These are phyloP conservation scores for Microhierax caerulescens DNA, from an alignment of 2,797 vertebrate species.

Conservation along the genomic window DNA sequence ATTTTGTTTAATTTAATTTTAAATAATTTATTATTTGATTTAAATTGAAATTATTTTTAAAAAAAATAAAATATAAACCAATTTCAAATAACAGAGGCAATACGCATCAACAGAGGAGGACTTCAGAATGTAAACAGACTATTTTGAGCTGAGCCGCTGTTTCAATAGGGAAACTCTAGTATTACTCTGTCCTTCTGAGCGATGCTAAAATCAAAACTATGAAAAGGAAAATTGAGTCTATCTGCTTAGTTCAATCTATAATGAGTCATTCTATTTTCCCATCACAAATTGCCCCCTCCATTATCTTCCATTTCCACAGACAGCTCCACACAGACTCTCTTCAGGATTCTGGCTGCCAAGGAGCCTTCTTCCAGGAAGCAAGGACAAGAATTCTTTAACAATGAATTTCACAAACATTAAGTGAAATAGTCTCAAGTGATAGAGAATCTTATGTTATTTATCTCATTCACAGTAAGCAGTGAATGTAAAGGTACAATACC, in stretches of 20 bases:
- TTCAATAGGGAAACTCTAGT: background rate
- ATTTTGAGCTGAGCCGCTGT: background rate
- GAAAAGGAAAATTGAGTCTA: background rate
- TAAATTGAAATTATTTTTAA: too few species aligned
- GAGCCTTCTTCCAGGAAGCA: background rate
- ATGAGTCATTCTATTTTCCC: slow-evolving; percentile 1
- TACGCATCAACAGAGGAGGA: background rate
- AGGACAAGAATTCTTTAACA: background rate
- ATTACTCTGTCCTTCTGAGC: background rate
- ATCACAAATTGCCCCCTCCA: background rate
- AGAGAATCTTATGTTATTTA: background rate
- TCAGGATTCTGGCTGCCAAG: background rate
- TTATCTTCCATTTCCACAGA: slow-evolving; percentile 24
- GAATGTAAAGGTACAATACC: background rate
- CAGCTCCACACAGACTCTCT: background rate
- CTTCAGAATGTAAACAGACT: background rate
- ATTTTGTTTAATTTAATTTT: too few species aligned
- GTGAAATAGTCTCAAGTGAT: background rate
- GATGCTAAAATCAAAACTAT: background rate
- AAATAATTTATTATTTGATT: too few species aligned
- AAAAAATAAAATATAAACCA: too few species aligned
- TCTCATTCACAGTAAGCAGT: background rate
- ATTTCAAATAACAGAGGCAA: background rate
- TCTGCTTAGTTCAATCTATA: background rate
- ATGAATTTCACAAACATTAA: background rate